Conservation (phyloP, 2,113 vertebrate genomes). For the Rafetus swinhoei region DNA sequence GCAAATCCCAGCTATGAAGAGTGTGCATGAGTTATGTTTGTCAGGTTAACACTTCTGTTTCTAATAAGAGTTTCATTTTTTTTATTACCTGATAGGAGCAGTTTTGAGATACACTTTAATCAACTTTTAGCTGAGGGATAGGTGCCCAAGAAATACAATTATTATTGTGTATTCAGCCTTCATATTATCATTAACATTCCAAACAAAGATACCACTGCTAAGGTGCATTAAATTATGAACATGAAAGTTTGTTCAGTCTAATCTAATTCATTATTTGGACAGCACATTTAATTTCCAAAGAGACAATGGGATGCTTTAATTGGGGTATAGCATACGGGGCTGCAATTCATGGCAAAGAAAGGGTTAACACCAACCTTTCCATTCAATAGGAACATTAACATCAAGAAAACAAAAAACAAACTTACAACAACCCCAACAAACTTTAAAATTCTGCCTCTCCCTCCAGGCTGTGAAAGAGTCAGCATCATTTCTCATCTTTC, state of each 20-base stretch:
- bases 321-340: neutral
- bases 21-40: conserved; percentile 29
- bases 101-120: neutral
- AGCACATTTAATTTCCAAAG: conserved; percentile 52
- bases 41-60: conserved; percentile 52
- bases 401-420: conserved; percentile 45
- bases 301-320: conserved; percentile 59
- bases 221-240: conserved; percentile 57
- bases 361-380: conserved; percentile 47
- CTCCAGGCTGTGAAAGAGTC: conserved; percentile 28
- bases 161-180: conserved; percentile 36
- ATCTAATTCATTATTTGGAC: conserved; percentile 65
- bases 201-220: conserved; percentile 54
- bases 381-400: conserved; percentile 22
- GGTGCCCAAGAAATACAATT: conserved; percentile 52
- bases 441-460: conserved; percentile 36
- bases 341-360: conserved; percentile 34
- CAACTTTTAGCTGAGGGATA: conserved; percentile 42
- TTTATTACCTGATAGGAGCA: conserved; percentile 27
- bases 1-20: neutral
- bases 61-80: conserved; percentile 54
- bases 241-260: conserved; percentile 56
- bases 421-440: conserved; percentile 21
- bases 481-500: conserved; percentile 56
- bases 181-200: conserved; percentile 45